These are phyloP conservation scores for Smutsia gigantea DNA, from an alignment of 2,797 vertebrate genomes.

Conservation along the genomic window DNA sequence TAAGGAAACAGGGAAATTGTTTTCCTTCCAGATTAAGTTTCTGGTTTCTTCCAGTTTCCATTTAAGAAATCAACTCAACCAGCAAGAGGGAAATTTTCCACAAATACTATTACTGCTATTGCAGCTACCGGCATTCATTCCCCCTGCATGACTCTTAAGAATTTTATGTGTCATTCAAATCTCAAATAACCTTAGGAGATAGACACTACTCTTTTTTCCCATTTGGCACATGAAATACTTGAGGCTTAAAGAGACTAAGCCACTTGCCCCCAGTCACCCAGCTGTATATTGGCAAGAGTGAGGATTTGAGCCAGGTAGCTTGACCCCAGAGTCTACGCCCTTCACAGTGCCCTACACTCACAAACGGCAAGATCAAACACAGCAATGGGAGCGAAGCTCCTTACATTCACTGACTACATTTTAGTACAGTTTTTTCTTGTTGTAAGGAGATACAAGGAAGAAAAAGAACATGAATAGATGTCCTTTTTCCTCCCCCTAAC, in stretches of 20 bases:
- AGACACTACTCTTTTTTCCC: background rate
- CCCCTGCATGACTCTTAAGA: background rate
- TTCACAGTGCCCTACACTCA: background rate
- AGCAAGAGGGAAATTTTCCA: background rate
- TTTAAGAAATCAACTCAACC: slow-evolving; percentile 6
- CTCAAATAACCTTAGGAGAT: background rate
- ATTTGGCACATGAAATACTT: background rate
- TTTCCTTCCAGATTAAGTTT: background rate
- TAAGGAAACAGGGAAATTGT: background rate
- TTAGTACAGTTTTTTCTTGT: background rate
- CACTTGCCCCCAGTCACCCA: background rate
- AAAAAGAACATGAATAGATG: background rate
- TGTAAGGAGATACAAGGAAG: background rate
- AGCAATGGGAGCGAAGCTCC: background rate
- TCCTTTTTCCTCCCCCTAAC: background rate
- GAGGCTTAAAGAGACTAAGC: background rate
- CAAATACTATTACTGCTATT: background rate
- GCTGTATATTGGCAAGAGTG: background rate
- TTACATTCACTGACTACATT: background rate
- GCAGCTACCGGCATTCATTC: background rate
- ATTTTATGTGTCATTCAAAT: background rate
- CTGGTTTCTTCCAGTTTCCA: background rate
- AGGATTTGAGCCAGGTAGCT: background rate
- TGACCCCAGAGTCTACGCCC: background rate
- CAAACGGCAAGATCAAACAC: background rate